A percentile compares a stretch with the other conserved stretches of the same genome.
These are phyloP conservation scores for Troilus luridus DNA, from an alignment of 2,888 invertebrate genomes.

Conservation along the genomic window DNA sequence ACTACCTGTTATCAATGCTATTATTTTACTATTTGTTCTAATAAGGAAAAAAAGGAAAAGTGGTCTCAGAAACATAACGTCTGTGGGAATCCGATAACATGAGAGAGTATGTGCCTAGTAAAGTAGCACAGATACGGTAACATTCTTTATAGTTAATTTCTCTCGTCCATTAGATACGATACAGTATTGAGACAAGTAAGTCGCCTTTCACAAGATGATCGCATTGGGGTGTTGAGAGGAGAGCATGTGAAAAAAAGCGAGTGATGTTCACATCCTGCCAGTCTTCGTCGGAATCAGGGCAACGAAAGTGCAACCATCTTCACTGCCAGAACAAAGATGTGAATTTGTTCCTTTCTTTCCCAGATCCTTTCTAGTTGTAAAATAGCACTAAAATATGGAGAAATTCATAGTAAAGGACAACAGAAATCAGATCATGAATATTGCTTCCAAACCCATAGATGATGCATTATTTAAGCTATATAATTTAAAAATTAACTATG, in stretches of 20 bases:
- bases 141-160: neutral
- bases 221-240: neutral
- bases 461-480: no score
- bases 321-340: neutral
- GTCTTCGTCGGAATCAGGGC: neutral
- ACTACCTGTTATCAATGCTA: no score
- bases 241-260: neutral
- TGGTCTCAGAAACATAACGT: neutral
- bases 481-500: no score
- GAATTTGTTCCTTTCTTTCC: neutral
- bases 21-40: no score
- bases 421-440: neutral
- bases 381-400: neutral
- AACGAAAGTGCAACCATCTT: slow-evolving; percentile 21
- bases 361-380: neutral
- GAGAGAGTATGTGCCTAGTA: neutral
- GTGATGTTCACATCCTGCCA: neutral
- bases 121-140: neutral
- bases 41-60: no score
- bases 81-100: neutral
- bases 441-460: neutral
- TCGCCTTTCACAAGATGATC: neutral
- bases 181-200: neutral
- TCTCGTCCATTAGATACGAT: neutral
- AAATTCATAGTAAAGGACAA: neutral